Evolutionary conservation across 2,888 invertebrate genomes (phyloP).

Genomic region (Limenitis camilla): DNA sequence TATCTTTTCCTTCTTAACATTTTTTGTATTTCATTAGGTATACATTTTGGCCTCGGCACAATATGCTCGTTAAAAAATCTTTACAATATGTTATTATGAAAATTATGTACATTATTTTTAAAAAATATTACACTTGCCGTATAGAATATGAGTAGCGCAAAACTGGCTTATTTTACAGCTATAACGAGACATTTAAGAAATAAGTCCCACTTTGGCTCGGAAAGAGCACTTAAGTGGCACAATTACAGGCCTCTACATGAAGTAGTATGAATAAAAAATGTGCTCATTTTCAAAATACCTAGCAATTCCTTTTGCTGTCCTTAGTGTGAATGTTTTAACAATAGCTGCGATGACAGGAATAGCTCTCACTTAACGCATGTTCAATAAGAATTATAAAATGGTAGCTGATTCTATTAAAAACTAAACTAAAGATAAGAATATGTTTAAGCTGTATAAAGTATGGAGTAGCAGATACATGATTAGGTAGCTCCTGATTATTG

Average conservation of each 20-base stretch:
- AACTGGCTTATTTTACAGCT: conserved; percentile 8
- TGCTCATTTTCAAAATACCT: conserved; percentile 17
- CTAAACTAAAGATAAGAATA: too few relatives aligned
- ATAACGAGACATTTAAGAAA: conserved; percentile 15
- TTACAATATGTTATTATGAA: too few relatives aligned
- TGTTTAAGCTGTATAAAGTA: too few relatives aligned
- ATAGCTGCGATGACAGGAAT: background rate
- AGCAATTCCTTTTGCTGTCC: conserved; percentile 4
- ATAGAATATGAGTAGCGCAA: background rate
- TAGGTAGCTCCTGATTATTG: too few relatives aligned
- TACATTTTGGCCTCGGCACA: too few relatives aligned
- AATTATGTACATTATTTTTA: too few relatives aligned
- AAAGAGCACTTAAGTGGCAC: conserved; percentile 17
- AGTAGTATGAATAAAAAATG: conserved; percentile 19
- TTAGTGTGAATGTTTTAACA: conserved; percentile 14
- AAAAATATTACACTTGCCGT: background rate
- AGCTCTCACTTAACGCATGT: background rate
- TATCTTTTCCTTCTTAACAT: too few relatives aligned
- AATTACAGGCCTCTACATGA: conserved; percentile 13
- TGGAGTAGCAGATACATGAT: too few relatives aligned
- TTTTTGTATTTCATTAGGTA: too few relatives aligned
- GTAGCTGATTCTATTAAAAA: too few relatives aligned
- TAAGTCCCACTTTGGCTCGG: conserved; percentile 7
- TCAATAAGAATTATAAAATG: background rate
- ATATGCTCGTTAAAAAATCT: too few relatives aligned